A percentile compares a stretch with the other conserved stretches of the same genome.
Conservation (phyloP, 2,113 vertebrate genomes). For the Psittacula cyanocephala region DNA sequence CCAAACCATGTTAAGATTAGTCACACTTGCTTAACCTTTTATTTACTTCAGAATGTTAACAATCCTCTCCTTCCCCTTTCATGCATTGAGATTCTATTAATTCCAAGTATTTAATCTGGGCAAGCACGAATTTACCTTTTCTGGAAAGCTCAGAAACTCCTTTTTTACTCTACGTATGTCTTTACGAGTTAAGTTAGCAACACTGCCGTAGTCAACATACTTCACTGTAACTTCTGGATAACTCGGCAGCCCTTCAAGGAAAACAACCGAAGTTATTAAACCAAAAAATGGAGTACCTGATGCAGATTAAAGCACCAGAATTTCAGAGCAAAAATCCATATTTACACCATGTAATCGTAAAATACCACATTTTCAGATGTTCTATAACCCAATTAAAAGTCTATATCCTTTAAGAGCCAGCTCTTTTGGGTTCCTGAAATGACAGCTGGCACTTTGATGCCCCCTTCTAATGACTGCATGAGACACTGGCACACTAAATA, state of each 20-base stretch:
- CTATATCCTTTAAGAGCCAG: neutral
- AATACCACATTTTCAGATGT: rapidly evolving
- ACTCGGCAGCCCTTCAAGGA: constrained; percentile 78
- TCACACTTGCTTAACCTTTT: neutral
- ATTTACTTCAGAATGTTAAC: neutral
- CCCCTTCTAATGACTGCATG: neutral
- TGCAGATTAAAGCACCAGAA: neutral
- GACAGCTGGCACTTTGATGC: neutral
- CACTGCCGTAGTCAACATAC: constrained; percentile 87
- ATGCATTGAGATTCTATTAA: neutral
- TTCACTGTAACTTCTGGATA: constrained; percentile 78
- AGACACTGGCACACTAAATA: neutral
- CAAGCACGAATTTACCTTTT: constrained; percentile 77
- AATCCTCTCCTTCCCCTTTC: neutral
- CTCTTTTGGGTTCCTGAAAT: neutral
- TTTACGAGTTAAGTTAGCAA: constrained; percentile 73
- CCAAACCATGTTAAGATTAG: neutral
- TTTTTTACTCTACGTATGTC: constrained; percentile 84
- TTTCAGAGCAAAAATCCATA: neutral
- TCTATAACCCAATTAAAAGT: neutral
- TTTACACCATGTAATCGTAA: neutral
- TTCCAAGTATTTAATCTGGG: neutral
- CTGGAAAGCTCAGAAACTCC: constrained; percentile 84
- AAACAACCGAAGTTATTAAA: neutral
- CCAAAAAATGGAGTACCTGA: neutral